These are phyloP conservation scores for Sebastes jordani DNA, from an alignment of 2,797 vertebrate genomes.

Conservation along the genomic window DNA sequence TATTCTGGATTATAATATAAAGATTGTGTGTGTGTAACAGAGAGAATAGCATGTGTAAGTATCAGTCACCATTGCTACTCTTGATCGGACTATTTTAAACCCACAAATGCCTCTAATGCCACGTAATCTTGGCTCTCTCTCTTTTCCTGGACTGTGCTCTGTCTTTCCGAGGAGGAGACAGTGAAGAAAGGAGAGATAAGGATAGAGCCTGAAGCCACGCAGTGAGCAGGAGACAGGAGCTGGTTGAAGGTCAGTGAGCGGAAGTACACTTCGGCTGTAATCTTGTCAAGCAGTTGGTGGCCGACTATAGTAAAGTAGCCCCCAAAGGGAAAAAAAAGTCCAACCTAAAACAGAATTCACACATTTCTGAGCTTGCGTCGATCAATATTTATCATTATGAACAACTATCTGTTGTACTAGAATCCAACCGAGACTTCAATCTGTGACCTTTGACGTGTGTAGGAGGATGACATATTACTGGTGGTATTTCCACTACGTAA, in stretches of 20 bases:
- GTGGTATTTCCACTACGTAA: neutral
- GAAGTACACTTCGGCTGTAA: conserved; percentile 48
- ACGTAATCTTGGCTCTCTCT: conserved; percentile 66
- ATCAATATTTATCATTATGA: neutral
- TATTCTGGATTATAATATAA: neutral
- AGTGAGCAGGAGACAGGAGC: conserved; percentile 34
- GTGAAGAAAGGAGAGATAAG: conserved; percentile 20
- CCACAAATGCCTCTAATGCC: conserved; percentile 73
- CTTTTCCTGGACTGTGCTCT: conserved; percentile 26
- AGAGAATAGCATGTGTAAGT: conserved; percentile 5
- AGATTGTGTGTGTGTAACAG: neutral
- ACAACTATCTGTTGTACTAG: neutral
- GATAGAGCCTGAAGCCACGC: conserved; percentile 13
- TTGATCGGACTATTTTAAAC: conserved; percentile 72
- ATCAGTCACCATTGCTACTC: conserved; percentile 21
- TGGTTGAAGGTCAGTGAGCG: conserved; percentile 52
- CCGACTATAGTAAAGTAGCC: conserved; percentile 7
- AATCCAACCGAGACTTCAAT: neutral
- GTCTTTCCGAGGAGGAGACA: conserved; percentile 44
- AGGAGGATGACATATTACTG: neutral
- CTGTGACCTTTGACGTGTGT: conserved; percentile 24
- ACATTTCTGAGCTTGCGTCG: neutral
- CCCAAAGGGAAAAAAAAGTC: accelerated
- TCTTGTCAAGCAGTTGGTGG: conserved; percentile 33
- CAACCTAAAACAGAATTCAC: neutral